Evolutionary conservation across 2,888 invertebrate genomes (phyloP).

Genomic region (Chouioia cunea): DNA sequence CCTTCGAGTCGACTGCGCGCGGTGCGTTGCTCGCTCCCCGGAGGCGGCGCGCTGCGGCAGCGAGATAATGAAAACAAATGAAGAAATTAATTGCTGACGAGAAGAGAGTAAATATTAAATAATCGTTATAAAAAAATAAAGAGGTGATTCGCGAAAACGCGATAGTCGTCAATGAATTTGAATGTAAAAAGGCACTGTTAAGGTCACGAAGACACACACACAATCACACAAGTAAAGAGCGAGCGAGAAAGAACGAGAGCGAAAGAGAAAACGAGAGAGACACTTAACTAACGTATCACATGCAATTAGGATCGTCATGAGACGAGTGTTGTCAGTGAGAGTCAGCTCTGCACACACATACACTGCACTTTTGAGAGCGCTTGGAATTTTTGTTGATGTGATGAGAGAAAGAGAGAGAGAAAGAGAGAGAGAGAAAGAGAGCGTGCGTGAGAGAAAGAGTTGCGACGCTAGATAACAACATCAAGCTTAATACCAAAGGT

Average conservation of each 20-base stretch:
- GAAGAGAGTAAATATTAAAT: slow-evolving; percentile 18
- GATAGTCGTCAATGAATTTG: slow-evolving; percentile 42
- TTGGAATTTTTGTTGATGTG: slow-evolving; percentile 10
- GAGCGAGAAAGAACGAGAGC: slow-evolving; percentile 4
- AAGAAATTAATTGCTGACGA: slow-evolving; percentile 19
- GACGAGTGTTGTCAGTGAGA: neutral
- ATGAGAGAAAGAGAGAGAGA: slow-evolving; percentile 35
- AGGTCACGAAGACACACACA: slow-evolving; percentile 48
- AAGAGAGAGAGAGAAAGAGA: slow-evolving; percentile 49
- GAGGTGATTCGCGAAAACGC: slow-evolving; percentile 20
- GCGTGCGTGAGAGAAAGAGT: slow-evolving; percentile 44
- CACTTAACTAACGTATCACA: neutral
- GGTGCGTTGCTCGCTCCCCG: slow-evolving; percentile 21
- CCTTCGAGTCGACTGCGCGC: slow-evolving; percentile 43
- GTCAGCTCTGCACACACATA: neutral
- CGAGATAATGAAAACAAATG: slow-evolving; percentile 36
- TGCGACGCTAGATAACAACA: slow-evolving; percentile 62
- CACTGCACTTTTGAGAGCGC: neutral
- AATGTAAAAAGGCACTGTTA: slow-evolving; percentile 59
- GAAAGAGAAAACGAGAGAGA: neutral
- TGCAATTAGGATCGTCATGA: too few relatives aligned
- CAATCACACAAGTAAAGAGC: slow-evolving; percentile 12
- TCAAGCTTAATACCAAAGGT: slow-evolving; percentile 90
- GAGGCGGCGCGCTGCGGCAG: slow-evolving; percentile 20
- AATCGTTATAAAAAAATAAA: slow-evolving; percentile 36